Percentiles rank a stretch among this genome's conserved stretches.
Conservation (phyloP, 2,888 invertebrate genomes). For the Callimorpha dominula region DNA sequence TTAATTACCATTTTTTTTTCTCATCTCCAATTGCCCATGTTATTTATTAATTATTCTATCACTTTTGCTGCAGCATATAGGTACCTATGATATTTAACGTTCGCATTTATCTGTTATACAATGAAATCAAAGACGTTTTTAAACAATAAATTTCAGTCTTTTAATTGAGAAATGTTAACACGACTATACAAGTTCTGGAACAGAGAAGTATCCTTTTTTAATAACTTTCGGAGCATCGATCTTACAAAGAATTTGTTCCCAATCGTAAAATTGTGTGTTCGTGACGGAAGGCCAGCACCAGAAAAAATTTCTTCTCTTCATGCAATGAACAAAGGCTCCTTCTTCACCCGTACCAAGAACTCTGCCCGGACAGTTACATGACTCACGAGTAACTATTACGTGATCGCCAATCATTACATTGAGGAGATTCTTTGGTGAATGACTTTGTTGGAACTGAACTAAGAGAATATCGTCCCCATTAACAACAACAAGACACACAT, state of each 20-base stretch:
- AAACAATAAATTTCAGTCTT: slow-evolving; percentile 7
- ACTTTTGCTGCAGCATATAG: neutral
- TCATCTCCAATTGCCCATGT: neutral
- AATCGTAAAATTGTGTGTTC: slow-evolving; percentile 37
- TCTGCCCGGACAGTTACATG: slow-evolving; percentile 15
- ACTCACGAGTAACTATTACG: slow-evolving; percentile 5
- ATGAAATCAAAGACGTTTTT: neutral
- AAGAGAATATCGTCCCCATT: slow-evolving; percentile 10
- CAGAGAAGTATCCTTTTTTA: slow-evolving; percentile 21
- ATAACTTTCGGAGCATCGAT: slow-evolving; percentile 33
- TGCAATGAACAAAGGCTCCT: slow-evolving; percentile 37
- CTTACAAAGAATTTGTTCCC: slow-evolving; percentile 36
- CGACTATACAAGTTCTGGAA: slow-evolving; percentile 17
- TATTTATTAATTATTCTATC: neutral
- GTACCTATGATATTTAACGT: neutral
- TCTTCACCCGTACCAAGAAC: slow-evolving; percentile 37
- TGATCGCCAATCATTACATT: slow-evolving; percentile 17
- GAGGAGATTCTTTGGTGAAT: neutral
- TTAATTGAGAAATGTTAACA: neutral
- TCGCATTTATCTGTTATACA: neutral
- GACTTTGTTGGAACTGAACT: slow-evolving; percentile 1
- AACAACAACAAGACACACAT: slow-evolving; percentile 13
- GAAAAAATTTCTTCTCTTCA: slow-evolving; percentile 33
- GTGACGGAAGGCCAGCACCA: slow-evolving; percentile 38
- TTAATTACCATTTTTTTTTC: neutral